Evolutionary conservation across 2,113 vertebrate genomes (phyloP).

Genomic region (Tenebrosternarchus preto): DNA sequence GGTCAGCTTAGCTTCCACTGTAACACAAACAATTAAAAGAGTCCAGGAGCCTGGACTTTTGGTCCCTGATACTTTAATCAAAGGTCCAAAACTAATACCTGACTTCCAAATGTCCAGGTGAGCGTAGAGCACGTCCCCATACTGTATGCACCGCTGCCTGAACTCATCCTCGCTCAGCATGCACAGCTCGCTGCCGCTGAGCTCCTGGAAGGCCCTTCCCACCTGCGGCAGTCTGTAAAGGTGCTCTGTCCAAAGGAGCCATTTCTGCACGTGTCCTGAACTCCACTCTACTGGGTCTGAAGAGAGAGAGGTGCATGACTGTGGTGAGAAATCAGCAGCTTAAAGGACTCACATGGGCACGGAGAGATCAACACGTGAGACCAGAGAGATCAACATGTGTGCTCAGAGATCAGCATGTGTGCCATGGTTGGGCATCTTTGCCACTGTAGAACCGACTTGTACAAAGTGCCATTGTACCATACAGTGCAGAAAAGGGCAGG

Average conservation of each 20-base stretch:
- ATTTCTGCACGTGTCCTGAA: constrained; percentile 87
- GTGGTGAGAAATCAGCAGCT: too few relatives aligned
- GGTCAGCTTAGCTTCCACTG: too few relatives aligned
- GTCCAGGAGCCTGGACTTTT: not conserved
- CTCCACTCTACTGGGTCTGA: constrained; percentile 86
- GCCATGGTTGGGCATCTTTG: too few relatives aligned
- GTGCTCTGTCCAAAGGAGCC: constrained; percentile 93
- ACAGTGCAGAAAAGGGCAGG: too few relatives aligned
- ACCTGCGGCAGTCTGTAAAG: constrained; percentile 86
- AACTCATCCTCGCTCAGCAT: constrained; percentile 89
- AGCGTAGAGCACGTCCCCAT: constrained; percentile 84
- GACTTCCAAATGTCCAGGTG: constrained; percentile 97
- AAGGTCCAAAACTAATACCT: constrained; percentile 65
- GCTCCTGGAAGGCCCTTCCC: constrained; percentile 83
- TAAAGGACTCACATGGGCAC: too few relatives aligned
- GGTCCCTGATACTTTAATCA: not conserved
- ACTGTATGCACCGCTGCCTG: constrained; percentile 79
- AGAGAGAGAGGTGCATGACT: not conserved
- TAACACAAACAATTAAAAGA: too few relatives aligned
- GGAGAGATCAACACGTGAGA: too few relatives aligned
- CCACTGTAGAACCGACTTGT: too few relatives aligned
- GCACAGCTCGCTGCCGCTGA: constrained; percentile 85
- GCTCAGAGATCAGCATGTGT: not conserved
- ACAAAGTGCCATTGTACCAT: too few relatives aligned
- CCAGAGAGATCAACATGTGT: too few relatives aligned